Conservation (phyloP, 2,888 invertebrate genomes). For the Stenodera caucasica region DNA sequence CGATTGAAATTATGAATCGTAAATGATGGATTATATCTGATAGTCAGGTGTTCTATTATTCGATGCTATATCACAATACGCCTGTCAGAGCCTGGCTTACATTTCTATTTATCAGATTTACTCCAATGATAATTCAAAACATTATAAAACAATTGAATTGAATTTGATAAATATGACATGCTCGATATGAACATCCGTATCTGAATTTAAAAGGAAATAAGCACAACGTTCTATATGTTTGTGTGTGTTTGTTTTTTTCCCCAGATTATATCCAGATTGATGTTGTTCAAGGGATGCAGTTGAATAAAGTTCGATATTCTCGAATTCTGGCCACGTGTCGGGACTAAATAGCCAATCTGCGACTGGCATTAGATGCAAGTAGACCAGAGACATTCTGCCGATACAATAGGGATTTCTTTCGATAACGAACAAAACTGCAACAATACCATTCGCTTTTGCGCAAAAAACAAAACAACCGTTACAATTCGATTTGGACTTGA, state of each 20-base stretch:
- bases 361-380: constrained; percentile 35
- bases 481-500: constrained; percentile 9
- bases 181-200: not conserved
- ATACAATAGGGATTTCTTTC: constrained; percentile 12
- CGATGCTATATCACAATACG: not conserved
- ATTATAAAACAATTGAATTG: not conserved
- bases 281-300: too few relatives aligned
- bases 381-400: constrained; percentile 13
- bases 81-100: not conserved
- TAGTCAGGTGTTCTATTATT: constrained; percentile 5
- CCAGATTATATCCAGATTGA: not conserved
- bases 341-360: constrained; percentile 46
- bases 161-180: not conserved
- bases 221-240: too few relatives aligned
- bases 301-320: constrained; percentile 16
- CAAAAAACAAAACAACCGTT: constrained; percentile 12
- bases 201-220: not conserved
- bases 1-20: constrained; percentile 29
- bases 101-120: not conserved
- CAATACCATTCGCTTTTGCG: constrained; percentile 13
- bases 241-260: too few relatives aligned
- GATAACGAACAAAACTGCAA: not conserved
- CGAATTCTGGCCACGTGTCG: constrained; percentile 41
- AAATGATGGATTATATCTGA: constrained; percentile 28
- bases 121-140: not conserved